Percentiles rank a stretch among this genome's conserved stretches.
Conservation (phyloP, 1,140 invertebrate species). For the Eumaeus atala region DNA sequence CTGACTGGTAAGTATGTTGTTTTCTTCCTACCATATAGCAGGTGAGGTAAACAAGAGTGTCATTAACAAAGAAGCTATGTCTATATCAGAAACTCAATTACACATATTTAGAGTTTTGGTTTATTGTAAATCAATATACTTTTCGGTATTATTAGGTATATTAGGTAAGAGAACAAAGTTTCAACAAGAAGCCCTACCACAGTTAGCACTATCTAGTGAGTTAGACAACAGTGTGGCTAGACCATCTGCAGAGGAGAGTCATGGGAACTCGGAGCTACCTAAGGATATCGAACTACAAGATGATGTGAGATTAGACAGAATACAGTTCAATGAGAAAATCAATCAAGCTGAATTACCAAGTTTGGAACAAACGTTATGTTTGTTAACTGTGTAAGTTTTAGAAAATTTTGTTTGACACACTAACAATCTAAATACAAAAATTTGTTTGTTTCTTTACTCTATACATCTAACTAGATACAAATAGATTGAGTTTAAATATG, state of each 20-base stretch:
- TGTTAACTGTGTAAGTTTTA: constrained; percentile 78
- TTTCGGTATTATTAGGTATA: constrained; percentile 73
- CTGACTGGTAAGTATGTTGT: constrained; percentile 72
- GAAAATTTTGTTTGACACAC: constrained; percentile 18
- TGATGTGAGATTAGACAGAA: constrained; percentile 86
- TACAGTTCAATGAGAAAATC: constrained; percentile 81
- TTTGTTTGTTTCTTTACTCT: constrained; percentile 8
- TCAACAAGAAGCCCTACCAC: constrained; percentile 87
- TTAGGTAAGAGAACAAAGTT: constrained; percentile 93
- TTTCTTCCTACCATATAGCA: too few relatives aligned
- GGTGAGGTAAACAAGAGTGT: too few relatives aligned
- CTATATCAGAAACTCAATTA: too few relatives aligned
- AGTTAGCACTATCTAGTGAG: constrained; percentile 82
- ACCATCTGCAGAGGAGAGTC: constrained; percentile 60
- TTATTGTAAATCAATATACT: too few relatives aligned
- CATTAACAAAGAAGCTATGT: too few relatives aligned
- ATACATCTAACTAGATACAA: too few relatives aligned
- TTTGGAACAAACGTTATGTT: constrained; percentile 85
- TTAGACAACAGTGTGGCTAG: constrained; percentile 61
- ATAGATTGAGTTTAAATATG: too few relatives aligned
- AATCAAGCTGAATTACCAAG: constrained; percentile 77
- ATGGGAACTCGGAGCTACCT: constrained; percentile 71
- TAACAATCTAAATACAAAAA: too few relatives aligned
- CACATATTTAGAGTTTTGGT: too few relatives aligned
- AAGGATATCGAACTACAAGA: constrained; percentile 84